phyloP scores from a whole-genome alignment of 92 coral and sea anemone species.

The Porites lobata region DNA sequence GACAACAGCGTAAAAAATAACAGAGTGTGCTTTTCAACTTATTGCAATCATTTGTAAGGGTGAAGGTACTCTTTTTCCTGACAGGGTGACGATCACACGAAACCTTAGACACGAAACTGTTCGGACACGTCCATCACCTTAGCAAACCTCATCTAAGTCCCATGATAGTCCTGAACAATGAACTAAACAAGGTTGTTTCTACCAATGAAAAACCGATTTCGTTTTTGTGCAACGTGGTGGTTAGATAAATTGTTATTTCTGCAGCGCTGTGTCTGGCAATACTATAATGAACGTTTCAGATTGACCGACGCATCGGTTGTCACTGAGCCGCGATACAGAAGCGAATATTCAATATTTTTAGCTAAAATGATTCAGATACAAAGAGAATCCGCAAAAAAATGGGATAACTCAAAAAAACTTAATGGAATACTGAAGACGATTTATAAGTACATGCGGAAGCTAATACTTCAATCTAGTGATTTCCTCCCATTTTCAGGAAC shows the following conservation, averaged over 20 bases:
- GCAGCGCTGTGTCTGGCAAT: background rate
- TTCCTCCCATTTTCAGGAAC: background rate
- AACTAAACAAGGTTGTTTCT: background rate
- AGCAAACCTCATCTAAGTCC: background rate
- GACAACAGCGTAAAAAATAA: too few relatives aligned
- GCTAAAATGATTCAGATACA: background rate
- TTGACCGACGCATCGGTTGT: background rate
- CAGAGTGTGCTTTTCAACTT: too few relatives aligned
- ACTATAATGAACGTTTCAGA: background rate
- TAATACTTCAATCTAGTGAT: background rate
- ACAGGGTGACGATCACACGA: background rate
- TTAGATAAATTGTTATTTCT: background rate
- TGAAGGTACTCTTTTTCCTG: background rate
- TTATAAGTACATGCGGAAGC: slow-evolving; percentile 1
- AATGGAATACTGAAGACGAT: background rate
- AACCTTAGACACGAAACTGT: background rate
- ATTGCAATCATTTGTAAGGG: too few relatives aligned
- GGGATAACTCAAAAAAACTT: background rate
- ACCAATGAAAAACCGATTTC: background rate
- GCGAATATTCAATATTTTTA: background rate
- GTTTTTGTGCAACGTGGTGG: slow-evolving; percentile 1
- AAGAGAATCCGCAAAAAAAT: background rate
- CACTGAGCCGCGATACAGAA: background rate
- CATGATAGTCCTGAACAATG: background rate
- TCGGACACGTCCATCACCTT: background rate